Percentiles rank a stretch among this genome's conserved stretches.
phyloP scores from a whole-genome alignment of 1,140 invertebrate species.

The Pseudomyrmex concolor region DNA sequence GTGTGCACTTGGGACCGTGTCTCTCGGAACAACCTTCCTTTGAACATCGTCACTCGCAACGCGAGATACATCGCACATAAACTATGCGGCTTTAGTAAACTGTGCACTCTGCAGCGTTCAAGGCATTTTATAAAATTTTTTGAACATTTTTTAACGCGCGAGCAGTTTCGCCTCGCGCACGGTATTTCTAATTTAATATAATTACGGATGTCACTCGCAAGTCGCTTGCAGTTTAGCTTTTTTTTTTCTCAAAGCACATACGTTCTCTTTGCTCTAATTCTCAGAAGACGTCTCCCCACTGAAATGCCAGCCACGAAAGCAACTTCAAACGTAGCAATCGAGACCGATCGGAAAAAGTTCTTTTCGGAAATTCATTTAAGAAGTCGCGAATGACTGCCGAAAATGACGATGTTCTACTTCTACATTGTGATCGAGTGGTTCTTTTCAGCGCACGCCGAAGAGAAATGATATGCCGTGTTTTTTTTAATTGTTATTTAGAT shows the following conservation, averaged over 20 bases:
- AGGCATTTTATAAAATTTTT: no score
- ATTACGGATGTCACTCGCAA: not conserved
- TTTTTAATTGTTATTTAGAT: not conserved
- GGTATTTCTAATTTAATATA: not conserved
- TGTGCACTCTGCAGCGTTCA: no score
- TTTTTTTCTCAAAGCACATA: not conserved
- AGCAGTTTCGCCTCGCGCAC: not conserved
- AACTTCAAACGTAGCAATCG: conserved; percentile 1
- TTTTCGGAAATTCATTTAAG: conserved; percentile 28
- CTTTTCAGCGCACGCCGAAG: not conserved
- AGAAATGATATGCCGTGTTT: not conserved
- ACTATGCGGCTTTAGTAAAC: no score
- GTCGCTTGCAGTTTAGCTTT: not conserved
- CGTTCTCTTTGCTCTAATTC: not conserved
- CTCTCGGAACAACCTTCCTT: no score
- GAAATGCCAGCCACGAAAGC: not conserved
- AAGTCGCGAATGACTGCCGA: not conserved
- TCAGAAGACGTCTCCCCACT: not conserved
- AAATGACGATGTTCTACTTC: not conserved
- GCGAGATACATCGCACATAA: no score
- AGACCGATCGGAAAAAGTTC: conserved; percentile 16
- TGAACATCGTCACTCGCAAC: no score
- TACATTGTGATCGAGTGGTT: not conserved
- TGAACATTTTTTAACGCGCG: not conserved
- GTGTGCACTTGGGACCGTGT: no score